Evolutionary conservation across 2,888 invertebrate genomes (phyloP).

Genomic region (Harmothoe impar): DNA sequence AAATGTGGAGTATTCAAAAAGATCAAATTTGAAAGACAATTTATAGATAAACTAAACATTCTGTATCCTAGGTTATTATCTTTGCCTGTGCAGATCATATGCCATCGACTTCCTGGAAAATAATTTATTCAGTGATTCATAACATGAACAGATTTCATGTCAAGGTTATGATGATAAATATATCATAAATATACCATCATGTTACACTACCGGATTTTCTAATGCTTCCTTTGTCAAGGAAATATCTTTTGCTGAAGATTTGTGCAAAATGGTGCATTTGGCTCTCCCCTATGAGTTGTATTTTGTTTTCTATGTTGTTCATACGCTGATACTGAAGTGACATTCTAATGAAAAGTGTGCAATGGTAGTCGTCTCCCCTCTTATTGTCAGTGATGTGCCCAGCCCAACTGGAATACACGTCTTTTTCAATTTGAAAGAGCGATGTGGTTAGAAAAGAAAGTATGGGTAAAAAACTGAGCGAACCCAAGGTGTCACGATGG

Average conservation of each 20-base stretch:
- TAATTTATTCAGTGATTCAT: too few relatives aligned
- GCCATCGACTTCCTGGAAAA: too few relatives aligned
- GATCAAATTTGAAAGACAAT: too few relatives aligned
- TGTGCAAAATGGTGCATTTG: not conserved
- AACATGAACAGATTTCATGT: too few relatives aligned
- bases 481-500: not conserved
- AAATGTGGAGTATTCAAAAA: too few relatives aligned
- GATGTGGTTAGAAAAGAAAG: not conserved
- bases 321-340: not conserved
- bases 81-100: too few relatives aligned
- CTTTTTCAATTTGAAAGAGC: not conserved
- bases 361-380: not conserved
- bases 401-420: not conserved
- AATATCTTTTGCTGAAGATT: not conserved
- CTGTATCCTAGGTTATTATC: too few relatives aligned
- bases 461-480: not conserved
- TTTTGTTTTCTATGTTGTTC: slow-evolving; percentile 20
- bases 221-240: not conserved
- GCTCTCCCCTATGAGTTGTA: not conserved
- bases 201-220: not conserved
- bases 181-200: too few relatives aligned
- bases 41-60: too few relatives aligned
- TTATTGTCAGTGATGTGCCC: not conserved
- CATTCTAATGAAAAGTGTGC: not conserved
- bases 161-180: too few relatives aligned